These are phyloP conservation scores for Drosophila helvetica DNA, from an alignment of 2,888 invertebrate genomes.

Conservation along the genomic window DNA sequence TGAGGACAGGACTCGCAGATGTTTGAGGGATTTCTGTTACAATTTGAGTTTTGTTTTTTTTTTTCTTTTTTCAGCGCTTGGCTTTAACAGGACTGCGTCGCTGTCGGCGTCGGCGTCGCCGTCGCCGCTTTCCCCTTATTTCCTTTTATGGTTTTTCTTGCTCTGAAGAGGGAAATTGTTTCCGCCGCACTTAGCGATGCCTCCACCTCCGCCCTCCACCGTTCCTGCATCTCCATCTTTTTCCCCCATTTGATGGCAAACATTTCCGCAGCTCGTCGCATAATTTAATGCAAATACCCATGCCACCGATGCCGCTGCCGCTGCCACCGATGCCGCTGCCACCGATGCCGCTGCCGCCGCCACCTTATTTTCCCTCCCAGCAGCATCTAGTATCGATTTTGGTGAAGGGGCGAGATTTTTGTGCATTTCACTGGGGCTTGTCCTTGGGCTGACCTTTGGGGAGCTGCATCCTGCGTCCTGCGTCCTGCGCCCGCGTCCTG, in stretches of 20 bases:
- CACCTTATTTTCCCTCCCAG: not conserved
- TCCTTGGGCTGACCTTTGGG: conserved; percentile 70
- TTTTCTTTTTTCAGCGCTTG: not conserved
- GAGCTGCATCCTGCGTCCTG: conserved; percentile 30
- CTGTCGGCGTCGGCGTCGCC: not conserved
- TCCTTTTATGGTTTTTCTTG: conserved; percentile 69
- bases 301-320: conserved; percentile 10
- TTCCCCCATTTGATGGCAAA: conserved; percentile 70
- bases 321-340: conserved; percentile 7
- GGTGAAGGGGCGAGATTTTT: conserved; percentile 61
- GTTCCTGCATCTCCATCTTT: conserved; percentile 16
- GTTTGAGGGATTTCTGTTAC: conserved; percentile 78
- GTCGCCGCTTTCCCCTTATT: conserved; percentile 50
- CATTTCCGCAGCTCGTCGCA: conserved; percentile 78
- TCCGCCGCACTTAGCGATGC: conserved; percentile 79
- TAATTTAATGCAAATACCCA: conserved; percentile 72
- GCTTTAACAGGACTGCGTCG: conserved; percentile 25
- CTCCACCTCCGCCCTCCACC: conserved; percentile 26
- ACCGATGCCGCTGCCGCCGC: conserved; percentile 1
- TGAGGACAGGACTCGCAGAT: conserved; percentile 49
- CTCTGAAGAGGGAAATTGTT: conserved; percentile 79
- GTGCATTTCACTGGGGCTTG: conserved; percentile 62
- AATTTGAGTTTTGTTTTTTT: conserved; percentile 56
- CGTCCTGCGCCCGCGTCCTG: not conserved
- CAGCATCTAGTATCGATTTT: conserved; percentile 72